Conservation (phyloP, 2,888 invertebrate genomes). For the Pristionchus arcanus region DNA sequence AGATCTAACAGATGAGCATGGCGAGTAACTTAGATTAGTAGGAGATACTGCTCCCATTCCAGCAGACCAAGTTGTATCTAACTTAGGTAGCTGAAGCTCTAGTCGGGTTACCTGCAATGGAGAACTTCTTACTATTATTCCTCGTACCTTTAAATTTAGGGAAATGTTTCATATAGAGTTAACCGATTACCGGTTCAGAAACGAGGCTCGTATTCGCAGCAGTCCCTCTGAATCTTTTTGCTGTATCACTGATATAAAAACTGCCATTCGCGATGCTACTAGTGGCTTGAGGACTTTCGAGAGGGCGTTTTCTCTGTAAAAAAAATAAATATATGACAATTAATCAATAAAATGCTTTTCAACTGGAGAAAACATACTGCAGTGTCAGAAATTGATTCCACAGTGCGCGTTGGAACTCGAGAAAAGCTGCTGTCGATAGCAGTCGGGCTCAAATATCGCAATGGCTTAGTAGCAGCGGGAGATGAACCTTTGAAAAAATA, state of each 20-base stretch:
- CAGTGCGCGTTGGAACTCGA: background rate
- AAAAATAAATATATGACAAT: background rate
- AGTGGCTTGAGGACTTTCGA: background rate
- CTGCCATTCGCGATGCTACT: background rate
- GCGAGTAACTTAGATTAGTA: constrained; percentile 9
- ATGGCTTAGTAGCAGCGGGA: background rate
- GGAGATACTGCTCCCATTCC: constrained; percentile 24
- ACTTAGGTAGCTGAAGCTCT: background rate
- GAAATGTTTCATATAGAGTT: background rate
- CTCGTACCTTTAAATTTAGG: background rate
- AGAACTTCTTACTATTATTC: background rate
- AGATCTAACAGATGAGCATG: constrained; percentile 47
- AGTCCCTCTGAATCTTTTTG: constrained; percentile 37
- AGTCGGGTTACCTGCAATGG: background rate
- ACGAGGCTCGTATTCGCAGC: constrained; percentile 29
- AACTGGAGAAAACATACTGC: constrained; percentile 22
- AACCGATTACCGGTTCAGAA: constrained; percentile 39
- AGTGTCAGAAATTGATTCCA: background rate
- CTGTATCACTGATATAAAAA: constrained; percentile 18
- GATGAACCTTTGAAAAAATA: background rate
- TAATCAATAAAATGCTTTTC: background rate
- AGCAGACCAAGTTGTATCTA: constrained; percentile 50
- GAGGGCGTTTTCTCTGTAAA: constrained; percentile 47
- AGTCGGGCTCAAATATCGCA: constrained; percentile 51
- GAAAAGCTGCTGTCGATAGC: constrained; percentile 39